Evolutionary conservation across 2,888 invertebrate genomes (phyloP), one percentile per base, ranked within the genome.

Genomic region (Troilus luridus): DNA sequence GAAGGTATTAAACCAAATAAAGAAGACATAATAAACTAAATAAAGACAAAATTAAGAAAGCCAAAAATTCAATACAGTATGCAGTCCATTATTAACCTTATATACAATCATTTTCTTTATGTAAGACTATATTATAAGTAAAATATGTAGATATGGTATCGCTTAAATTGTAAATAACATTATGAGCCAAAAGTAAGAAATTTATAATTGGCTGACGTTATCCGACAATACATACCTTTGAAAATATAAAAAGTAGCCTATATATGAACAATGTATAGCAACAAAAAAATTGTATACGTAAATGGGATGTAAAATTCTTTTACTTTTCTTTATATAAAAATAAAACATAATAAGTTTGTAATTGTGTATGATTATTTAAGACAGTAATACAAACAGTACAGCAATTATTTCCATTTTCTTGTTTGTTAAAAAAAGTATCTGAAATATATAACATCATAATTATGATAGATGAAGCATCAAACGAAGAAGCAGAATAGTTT

Each of bases 181-280:
- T 72, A 59, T 21, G 77, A 88, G 91, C 88, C 91, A 88, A 67
- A 41, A 88, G 60, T 58, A 56, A 85, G 8, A n/a, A 41, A 85
- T 85, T 85, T 41, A 14, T 67, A 6, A 67, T 81, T 85, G 85
- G 85, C 85, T 85, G 56, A 85, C 41, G 85, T 85, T 85, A 85
- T 56, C 56, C 56, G 85, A 85, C 85, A 85, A 85, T 85, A 85
- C 12, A 10, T 21, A 56, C 56, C 3, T 41, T 41, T 41, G 2
- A 41, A 41, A 41, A 41, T 41, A 41, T 41, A 41, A 41, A 41
- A 41, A 41, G 41, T 41, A 41, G 5, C 41, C 41, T 41, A 41
- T 41, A 41, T 3, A 41, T 41, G 41, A 5, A 41, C 41, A 41
- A 41, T 77, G 72, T 41, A 77, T 17, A 77, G 12, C 67, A 67